These are phyloP conservation scores for Danionella cerebrum DNA, from an alignment of 2,113 vertebrate genomes.

Conservation along the genomic window DNA sequence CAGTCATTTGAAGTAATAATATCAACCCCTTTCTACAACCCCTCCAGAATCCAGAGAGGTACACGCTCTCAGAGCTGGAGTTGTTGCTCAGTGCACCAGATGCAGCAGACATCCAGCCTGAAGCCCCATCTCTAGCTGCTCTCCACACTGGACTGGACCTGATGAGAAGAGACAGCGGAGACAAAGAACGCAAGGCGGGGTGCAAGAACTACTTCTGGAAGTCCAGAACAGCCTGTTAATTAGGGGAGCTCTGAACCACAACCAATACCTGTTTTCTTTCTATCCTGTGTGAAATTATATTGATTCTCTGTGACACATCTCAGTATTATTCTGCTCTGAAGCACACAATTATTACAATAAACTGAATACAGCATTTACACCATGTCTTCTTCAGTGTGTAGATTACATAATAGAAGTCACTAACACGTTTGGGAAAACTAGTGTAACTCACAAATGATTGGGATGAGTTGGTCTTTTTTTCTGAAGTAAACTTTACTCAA, in stretches of 20 bases:
- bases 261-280: not conserved
- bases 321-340: slow-evolving; percentile 15
- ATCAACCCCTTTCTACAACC: not conserved
- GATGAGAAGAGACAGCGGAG: slow-evolving; percentile 24
- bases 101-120: slow-evolving; percentile 3
- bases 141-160: slow-evolving; percentile 23
- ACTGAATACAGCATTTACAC: slow-evolving; percentile 33
- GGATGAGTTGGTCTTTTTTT: too few species aligned
- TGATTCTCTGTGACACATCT: not conserved
- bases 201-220: slow-evolving; percentile 45
- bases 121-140: slow-evolving; percentile 4
- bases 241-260: not conserved
- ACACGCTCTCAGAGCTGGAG: slow-evolving; percentile 26
- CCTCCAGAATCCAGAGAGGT: slow-evolving; percentile 22
- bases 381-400: too few species aligned
- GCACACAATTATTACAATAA: slow-evolving; percentile 29
- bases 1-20: not conserved
- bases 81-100: slow-evolving; percentile 34
- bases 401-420: too few species aligned
- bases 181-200: slow-evolving; percentile 17
- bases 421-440: too few species aligned
- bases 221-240: slow-evolving; percentile 38
- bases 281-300: slow-evolving; percentile 9
- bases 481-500: too few species aligned
- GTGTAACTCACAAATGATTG: too few species aligned